Conservation (phyloP, 2,888 invertebrate genomes). For the Camptogramma bilineatum region DNA sequence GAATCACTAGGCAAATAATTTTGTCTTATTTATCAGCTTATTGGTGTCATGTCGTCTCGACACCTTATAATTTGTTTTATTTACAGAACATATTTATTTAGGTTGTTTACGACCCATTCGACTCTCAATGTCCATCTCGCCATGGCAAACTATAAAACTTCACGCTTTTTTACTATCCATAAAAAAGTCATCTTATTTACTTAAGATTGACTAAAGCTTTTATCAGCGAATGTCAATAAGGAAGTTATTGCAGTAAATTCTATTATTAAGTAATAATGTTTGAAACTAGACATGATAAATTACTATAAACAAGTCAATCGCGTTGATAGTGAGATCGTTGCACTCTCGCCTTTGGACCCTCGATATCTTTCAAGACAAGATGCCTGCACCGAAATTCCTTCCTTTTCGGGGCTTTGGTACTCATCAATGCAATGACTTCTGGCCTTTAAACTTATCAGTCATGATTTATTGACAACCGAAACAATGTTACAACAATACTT, state of each 20-base stretch:
- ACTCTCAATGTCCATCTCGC: constrained; percentile 45
- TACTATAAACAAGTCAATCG: constrained; percentile 75
- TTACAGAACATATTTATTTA: constrained; percentile 50
- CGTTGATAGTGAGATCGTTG: constrained; percentile 73
- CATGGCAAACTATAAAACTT: constrained; percentile 42
- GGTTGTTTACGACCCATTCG: constrained; percentile 49
- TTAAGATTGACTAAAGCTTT: constrained; percentile 34
- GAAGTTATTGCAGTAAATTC: constrained; percentile 66
- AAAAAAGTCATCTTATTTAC: constrained; percentile 43
- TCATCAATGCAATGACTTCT: constrained; percentile 28
- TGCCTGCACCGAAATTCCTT: constrained; percentile 60
- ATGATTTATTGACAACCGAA: constrained; percentile 23
- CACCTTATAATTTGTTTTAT: constrained; percentile 39
- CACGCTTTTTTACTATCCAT: constrained; percentile 39
- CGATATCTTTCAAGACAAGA: constrained; percentile 53
- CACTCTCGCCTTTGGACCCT: constrained; percentile 73
- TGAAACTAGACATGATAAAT: constrained; percentile 68
- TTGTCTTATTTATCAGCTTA: neutral
- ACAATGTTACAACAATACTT: constrained; percentile 22
- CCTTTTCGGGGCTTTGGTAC: constrained; percentile 49
- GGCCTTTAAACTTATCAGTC: constrained; percentile 35
- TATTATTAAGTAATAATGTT: constrained; percentile 72
- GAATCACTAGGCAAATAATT: too few species aligned
- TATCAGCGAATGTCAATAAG: constrained; percentile 47
- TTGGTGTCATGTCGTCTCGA: constrained; percentile 7